Conservation (phyloP, 1,140 invertebrate genomes). For the Galendromus occidentalis region DNA sequence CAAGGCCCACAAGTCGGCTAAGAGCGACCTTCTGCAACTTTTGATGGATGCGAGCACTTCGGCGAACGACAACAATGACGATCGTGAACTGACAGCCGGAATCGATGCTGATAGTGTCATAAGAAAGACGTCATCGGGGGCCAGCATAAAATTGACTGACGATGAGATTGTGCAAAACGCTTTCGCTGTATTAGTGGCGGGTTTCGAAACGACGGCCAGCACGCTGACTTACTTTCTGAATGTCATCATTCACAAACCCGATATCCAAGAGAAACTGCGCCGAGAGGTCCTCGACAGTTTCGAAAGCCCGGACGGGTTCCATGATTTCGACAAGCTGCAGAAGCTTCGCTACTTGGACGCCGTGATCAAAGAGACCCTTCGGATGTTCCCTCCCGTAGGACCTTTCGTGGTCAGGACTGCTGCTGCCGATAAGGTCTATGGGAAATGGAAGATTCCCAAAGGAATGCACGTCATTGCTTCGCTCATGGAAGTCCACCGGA, state of each 20-base stretch:
- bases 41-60: neutral
- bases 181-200: neutral
- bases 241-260: neutral
- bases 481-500: slow-evolving; percentile 15
- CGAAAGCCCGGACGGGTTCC: neutral
- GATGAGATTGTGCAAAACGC: neutral
- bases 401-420: slow-evolving; percentile 4
- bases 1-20: neutral
- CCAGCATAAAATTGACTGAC: neutral
- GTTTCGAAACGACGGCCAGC: neutral
- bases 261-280: neutral
- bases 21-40: neutral
- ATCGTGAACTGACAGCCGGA: neutral
- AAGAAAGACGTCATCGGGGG: neutral
- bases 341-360: slow-evolving; percentile 23
- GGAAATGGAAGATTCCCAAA: slow-evolving; percentile 16
- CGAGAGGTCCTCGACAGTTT: neutral
- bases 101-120: neutral
- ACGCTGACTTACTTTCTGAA: neutral
- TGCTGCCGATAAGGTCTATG: slow-evolving; percentile 14
- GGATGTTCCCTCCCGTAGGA: slow-evolving; percentile 26
- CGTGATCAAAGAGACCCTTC: slow-evolving; percentile 28
- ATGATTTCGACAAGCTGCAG: neutral
- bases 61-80: neutral
- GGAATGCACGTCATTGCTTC: neutral